Conservation (phyloP, 2,888 invertebrate species). For the Euproctis similis region DNA sequence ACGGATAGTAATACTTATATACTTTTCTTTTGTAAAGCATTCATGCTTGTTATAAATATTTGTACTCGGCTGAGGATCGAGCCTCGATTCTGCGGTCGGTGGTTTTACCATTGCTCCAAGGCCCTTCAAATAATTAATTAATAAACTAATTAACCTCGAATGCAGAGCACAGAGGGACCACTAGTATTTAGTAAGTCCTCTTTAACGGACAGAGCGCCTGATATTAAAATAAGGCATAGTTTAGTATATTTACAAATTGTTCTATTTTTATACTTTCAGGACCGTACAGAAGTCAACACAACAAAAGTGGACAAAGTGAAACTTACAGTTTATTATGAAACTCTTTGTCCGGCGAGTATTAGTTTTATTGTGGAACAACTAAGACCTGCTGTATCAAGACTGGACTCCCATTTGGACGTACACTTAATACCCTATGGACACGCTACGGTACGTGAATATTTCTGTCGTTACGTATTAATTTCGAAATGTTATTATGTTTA, state of each 20-base stretch:
- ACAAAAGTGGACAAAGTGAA: constrained; percentile 24
- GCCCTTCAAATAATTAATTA: no score
- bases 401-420: constrained; percentile 77
- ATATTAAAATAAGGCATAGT: no score
- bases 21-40: no score
- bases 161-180: no score
- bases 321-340: constrained; percentile 80
- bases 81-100: no score
- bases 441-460: constrained; percentile 73
- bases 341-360: constrained; percentile 86
- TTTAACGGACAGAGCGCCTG: no score
- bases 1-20: no score
- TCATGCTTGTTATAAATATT: no score
- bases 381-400: constrained; percentile 75
- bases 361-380: constrained; percentile 82
- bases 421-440: constrained; percentile 87
- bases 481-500: constrained; percentile 14
- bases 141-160: no score
- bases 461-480: constrained; percentile 7
- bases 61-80: no score
- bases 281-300: constrained; percentile 1
- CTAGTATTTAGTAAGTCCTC: no score
- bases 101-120: no score
- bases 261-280: constrained; percentile 17
- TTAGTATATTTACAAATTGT: not conserved